These are phyloP conservation scores for Gymnoscopelus microlampas DNA, from an alignment of 2,797 vertebrate genomes.

Conservation along the genomic window DNA sequence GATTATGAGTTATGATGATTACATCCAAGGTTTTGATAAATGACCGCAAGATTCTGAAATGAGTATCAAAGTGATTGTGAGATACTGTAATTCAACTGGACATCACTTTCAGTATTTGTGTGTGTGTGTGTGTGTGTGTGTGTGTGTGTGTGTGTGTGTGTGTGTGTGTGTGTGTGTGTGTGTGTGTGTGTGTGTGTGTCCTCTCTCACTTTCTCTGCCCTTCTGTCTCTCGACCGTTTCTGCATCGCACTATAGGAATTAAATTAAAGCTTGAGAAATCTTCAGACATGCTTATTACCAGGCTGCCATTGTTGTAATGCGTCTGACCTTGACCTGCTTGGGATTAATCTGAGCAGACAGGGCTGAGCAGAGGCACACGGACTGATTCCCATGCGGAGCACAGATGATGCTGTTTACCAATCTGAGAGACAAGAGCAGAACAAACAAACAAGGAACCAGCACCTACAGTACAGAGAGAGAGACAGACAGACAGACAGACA, in stretches of 20 bases:
- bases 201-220: conserved; percentile 7
- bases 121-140: no score
- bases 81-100: no score
- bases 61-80: conserved; percentile 16
- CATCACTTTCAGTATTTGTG: background rate
- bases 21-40: no score
- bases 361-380: conserved; percentile 45
- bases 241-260: conserved; percentile 66
- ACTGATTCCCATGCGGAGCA: conserved; percentile 75
- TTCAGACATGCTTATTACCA: conserved; percentile 76
- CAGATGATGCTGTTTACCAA: conserved; percentile 73
- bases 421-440: conserved; percentile 66
- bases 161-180: no score
- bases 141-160: no score
- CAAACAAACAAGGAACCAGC: conserved; percentile 56
- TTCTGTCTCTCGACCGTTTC: conserved; percentile 51
- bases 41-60: background rate
- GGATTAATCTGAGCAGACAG: conserved; percentile 75
- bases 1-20: no score
- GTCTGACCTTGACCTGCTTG: conserved; percentile 80
- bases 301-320: conserved; percentile 74
- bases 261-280: conserved; percentile 75
- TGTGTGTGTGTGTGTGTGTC: no score
- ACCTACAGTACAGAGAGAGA: conserved; percentile 11
- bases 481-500: no score